Percentiles rank a stretch among this genome's conserved stretches.
Conservation (phyloP, 1,140 invertebrate species). For the Drosophila setifemur region DNA sequence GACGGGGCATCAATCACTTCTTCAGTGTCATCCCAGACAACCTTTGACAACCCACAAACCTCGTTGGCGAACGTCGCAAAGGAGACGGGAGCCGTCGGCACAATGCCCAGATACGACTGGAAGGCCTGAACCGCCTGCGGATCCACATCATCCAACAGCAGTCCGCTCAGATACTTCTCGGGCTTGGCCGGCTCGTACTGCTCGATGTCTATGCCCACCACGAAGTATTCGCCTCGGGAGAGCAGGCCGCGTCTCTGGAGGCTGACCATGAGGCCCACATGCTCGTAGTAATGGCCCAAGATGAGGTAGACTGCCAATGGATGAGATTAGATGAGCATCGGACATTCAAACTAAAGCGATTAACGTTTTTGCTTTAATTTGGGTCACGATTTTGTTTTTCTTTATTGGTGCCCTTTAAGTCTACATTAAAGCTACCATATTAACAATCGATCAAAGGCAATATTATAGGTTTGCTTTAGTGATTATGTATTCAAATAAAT, state of each 20-base stretch:
- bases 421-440: too few species aligned
- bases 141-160: slow-evolving; percentile 86
- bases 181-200: slow-evolving; percentile 91
- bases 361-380: too few species aligned
- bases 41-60: slow-evolving; percentile 39
- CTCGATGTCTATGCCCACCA: slow-evolving; percentile 89
- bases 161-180: slow-evolving; percentile 88
- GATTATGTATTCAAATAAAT: too few species aligned
- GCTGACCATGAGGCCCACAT: slow-evolving; percentile 91
- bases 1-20: slow-evolving; percentile 33
- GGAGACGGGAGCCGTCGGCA: slow-evolving; percentile 87
- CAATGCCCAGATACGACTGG: slow-evolving; percentile 89
- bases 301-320: slow-evolving; percentile 92
- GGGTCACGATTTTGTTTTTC: too few species aligned
- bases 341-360: too few species aligned
- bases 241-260: slow-evolving; percentile 92
- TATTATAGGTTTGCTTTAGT: too few species aligned
- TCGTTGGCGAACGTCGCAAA: slow-evolving; percentile 89
- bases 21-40: slow-evolving; percentile 13
- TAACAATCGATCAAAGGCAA: too few species aligned
- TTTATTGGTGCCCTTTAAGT: too few species aligned
- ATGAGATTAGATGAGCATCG: too few species aligned
- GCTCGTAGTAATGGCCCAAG: slow-evolving; percentile 93
- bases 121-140: slow-evolving; percentile 84
- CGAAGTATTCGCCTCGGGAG: slow-evolving; percentile 87